Percentiles rank a stretch among this genome's conserved stretches.
Evolutionary conservation across 2,888 invertebrate genomes (phyloP).

Genomic region (Cetonia aurata): DNA sequence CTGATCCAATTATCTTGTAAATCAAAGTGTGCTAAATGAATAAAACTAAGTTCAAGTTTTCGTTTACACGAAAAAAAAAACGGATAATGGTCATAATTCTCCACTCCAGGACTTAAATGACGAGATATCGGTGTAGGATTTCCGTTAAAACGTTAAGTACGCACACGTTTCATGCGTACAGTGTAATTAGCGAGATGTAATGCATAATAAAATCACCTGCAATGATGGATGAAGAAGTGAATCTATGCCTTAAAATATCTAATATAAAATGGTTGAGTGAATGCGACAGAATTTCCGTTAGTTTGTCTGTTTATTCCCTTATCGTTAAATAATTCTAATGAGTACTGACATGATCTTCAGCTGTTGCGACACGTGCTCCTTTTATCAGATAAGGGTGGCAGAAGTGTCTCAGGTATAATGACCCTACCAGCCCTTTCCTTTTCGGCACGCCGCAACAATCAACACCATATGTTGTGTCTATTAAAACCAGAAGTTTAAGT

Average conservation of each 20-base stretch:
- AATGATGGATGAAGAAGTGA: conserved; percentile 1
- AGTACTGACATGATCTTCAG: conserved; percentile 38
- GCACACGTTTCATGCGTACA: background rate
- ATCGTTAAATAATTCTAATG: conserved; percentile 30
- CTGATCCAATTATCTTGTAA: no score
- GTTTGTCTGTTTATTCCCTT: conserved; percentile 9
- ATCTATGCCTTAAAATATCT: background rate
- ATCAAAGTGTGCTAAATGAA: no score
- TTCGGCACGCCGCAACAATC: conserved; percentile 42
- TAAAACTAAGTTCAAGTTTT: no score
- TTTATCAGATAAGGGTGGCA: conserved; percentile 50
- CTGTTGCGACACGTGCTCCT: conserved; percentile 48
- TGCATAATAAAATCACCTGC: background rate
- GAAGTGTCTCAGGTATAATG: conserved; percentile 45
- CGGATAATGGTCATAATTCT: no score
- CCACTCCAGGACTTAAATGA: no score
- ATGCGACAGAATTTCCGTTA: conserved; percentile 18
- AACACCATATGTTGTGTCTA: conserved; percentile 49
- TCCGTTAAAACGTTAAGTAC: background rate
- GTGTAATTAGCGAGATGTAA: no score
- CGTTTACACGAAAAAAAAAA: no score
- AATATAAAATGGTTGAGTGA: background rate
- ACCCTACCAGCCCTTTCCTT: conserved; percentile 49
- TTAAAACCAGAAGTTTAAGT: conserved; percentile 33
- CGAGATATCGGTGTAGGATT: background rate